Evolutionary conservation across 2,113 vertebrate genomes (phyloP).

Genomic region (rabbit (Oryctolagus cuniculus)): mOryCun1.1 NC_091433.1:184056001-184056500

Average conservation of each 20-base stretch:
- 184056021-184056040: background rate
- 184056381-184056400: background rate
- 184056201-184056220: background rate
- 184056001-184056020: background rate
- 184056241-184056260: background rate
- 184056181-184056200: background rate
- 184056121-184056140: background rate
- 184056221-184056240: background rate
- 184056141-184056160: background rate
- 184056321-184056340: conserved; percentile 14
- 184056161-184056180: background rate
- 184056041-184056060: background rate
- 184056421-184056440: background rate
- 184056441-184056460: too few relatives aligned
- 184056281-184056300: background rate
- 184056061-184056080: background rate
- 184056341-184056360: background rate
- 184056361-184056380: background rate
- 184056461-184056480: background rate
- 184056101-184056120: background rate
- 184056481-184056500: background rate
- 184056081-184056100: background rate
- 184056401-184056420: background rate
- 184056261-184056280: conserved; percentile 8
- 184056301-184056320: background rate